Base-by-base conservation (phyloP, 1,140 invertebrate genomes). In the Dufourea novaeangliae region DNA sequence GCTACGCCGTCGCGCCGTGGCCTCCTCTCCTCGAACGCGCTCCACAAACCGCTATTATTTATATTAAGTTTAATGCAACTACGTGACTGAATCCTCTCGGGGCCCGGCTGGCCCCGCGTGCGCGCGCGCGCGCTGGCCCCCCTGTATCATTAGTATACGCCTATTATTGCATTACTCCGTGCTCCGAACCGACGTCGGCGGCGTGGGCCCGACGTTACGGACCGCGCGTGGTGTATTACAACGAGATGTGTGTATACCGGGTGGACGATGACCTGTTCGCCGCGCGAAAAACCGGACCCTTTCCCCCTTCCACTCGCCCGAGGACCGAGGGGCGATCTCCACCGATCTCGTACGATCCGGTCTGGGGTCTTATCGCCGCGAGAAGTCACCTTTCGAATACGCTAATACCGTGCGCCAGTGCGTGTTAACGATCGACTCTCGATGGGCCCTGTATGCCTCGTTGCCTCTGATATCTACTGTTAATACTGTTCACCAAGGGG, bases 31-130 rank as follows among this genome's bases (percentile, higher is more conserved):
- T 81, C 86, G 86, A 78, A 84, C 90, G 90, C 90, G 90, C 90
- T 92, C 90, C 90, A 91, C 91, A 92, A 92, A 92, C 91, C 89
- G 91, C 92, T 92, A 92, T 92, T 92, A 92, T 92, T 92, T 92
- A 92, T 92, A 92, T 92, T 92, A 92, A 92, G 91, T 92, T 92
- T 92, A 92, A 92, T 92, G 91, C 92, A 92, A 92, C 89, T 92
- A 92, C 92, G 91, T 92, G 92, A 92, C 92, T 92, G 92, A 92
- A 92, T 92, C 89, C 84, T 85, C 77, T 66, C 56, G 57, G 79
- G 41, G 20, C 46, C 46, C n/a, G 64, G 64, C 46, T 44, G 81
- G n/a, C 81, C 78, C 81, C 83, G n/a, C n/a, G n/a, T n/a, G n/a
- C n/a, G n/a, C n/a, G 72, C 78, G 62, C 70, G 12, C 12, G 39